Base-by-base conservation (phyloP, 2,888 invertebrate species). In the Antitype chi region DNA sequence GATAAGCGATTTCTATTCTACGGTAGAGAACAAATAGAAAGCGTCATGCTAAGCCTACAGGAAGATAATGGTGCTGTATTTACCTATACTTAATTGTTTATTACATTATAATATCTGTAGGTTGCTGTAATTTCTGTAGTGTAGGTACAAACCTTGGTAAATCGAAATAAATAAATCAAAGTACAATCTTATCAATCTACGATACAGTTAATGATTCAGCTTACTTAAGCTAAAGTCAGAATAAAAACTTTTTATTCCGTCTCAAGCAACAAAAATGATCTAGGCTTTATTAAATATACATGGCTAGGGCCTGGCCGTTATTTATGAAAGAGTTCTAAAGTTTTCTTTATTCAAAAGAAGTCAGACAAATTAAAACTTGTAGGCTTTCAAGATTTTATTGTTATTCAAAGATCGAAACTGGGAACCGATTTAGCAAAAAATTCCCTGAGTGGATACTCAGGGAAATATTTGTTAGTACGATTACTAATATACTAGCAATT, bases 341-440 rank as follows among this genome's bases (percentile, higher is more conserved):
- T 73, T 63, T 73, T 78, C 49, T n/a, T 52, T 64, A 63, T 77
- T 77, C n/a, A 70, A 80, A 80, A 72, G 43, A 64, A 63, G 43
- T 15, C 63, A 57, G 55, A 52, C 32, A 32, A 80, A 78, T 38
- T 4, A 55, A 70, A 70, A 49, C 23, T 53, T 79, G 23, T 17
- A 25, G 53, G 38, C 17, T 53, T 53, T 38, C 25, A 17, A 60
- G 9, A 0, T 62, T 62, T 78, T 77, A 13, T 17, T 23, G n/a
- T 43, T 5, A 28, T 3, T 47, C 7, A 8, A 25, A 23, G 11
- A 20, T 4, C 17, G 43, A 43, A 47, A 55, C 38, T 43, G 11
- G 57, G 49, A 11, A 49, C 38, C 7, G 7, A 38, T 49, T 53
- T 17, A 69, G 17, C 9, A 47, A 13, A 13, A 13, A 13, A 47